These are phyloP conservation scores for Cryptocephalus primarius DNA, from an alignment of 2,888 invertebrate species.

Conservation along the genomic window DNA sequence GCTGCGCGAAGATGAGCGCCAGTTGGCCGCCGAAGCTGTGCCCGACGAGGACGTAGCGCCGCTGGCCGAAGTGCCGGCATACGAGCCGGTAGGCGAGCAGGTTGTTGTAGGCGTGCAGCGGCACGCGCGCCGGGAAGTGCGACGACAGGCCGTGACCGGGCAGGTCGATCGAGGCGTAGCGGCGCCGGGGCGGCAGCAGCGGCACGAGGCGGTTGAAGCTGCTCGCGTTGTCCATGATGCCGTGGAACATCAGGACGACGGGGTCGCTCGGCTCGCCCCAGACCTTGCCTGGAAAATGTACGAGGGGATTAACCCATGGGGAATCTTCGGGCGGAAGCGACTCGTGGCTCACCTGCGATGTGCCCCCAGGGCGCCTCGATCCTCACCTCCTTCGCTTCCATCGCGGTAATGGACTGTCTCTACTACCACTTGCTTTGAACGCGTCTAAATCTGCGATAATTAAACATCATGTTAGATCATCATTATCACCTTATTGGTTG, in stretches of 20 bases:
- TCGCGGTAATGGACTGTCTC: too few relatives aligned
- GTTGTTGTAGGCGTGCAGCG: constrained; percentile 36
- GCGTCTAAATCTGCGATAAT: too few relatives aligned
- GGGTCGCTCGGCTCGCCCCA: constrained; percentile 51
- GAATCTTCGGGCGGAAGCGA: too few relatives aligned
- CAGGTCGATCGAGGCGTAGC: constrained; percentile 42
- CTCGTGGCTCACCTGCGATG: too few relatives aligned
- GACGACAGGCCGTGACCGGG: constrained; percentile 53
- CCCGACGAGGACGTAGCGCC: constrained; percentile 25
- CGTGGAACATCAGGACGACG: constrained; percentile 48
- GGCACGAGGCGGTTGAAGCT: constrained; percentile 46
- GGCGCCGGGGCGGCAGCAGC: constrained; percentile 39
- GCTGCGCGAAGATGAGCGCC: constrained; percentile 28
- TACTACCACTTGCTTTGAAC: too few relatives aligned
- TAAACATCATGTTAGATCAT: too few relatives aligned
- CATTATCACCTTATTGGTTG: too few relatives aligned
- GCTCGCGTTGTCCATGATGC: constrained; percentile 48
- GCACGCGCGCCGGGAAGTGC: constrained; percentile 35
- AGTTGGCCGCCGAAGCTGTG: constrained; percentile 43
- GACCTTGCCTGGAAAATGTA: constrained; percentile 45
- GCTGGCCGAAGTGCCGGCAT: constrained; percentile 23
- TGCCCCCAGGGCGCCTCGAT: too few relatives aligned
- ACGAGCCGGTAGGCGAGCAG: constrained; percentile 29
- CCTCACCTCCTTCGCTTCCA: too few relatives aligned
- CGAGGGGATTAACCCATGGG: too few relatives aligned